A percentile compares a stretch with the other conserved stretches of the same genome.
phyloP scores from a whole-genome alignment of 2,113 vertebrate species.

The Strigops habroptila region DNA sequence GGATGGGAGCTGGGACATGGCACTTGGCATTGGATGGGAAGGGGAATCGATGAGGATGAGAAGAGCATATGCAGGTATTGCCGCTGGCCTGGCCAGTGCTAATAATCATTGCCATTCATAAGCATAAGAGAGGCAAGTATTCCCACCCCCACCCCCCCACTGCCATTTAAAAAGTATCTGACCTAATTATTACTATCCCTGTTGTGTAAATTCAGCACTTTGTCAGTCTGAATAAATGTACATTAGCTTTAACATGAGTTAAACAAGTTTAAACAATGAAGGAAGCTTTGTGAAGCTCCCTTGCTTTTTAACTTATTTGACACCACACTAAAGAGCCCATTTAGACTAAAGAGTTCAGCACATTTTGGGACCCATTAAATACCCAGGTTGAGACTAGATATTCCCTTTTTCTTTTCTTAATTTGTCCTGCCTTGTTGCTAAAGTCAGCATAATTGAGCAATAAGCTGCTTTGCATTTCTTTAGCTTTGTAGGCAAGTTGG shows the following conservation, averaged over 20 bases:
- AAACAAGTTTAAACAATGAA: constrained; percentile 58
- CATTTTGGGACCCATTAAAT: constrained; percentile 56
- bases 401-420: constrained; percentile 49
- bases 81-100: background rate
- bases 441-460: constrained; percentile 60
- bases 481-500: constrained; percentile 32
- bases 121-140: background rate
- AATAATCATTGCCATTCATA: background rate
- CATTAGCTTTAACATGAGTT: constrained; percentile 57
- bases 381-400: constrained; percentile 55
- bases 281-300: constrained; percentile 42
- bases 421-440: constrained; percentile 33
- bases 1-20: background rate
- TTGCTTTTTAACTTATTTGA: constrained; percentile 44
- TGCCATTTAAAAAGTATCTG: constrained; percentile 51
- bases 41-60: background rate
- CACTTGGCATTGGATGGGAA: background rate
- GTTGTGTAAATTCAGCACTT: constrained; percentile 67
- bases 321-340: constrained; percentile 59
- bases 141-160: background rate
- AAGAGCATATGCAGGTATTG: background rate
- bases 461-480: constrained; percentile 52
- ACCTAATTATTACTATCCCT: constrained; percentile 64
- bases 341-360: constrained; percentile 54
- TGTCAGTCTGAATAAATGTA: constrained; percentile 65